Percentiles rank a stretch among this genome's conserved stretches.
These are phyloP conservation scores for Atethmia centrago DNA, from an alignment of 2,888 invertebrate genomes.

Conservation along the genomic window DNA sequence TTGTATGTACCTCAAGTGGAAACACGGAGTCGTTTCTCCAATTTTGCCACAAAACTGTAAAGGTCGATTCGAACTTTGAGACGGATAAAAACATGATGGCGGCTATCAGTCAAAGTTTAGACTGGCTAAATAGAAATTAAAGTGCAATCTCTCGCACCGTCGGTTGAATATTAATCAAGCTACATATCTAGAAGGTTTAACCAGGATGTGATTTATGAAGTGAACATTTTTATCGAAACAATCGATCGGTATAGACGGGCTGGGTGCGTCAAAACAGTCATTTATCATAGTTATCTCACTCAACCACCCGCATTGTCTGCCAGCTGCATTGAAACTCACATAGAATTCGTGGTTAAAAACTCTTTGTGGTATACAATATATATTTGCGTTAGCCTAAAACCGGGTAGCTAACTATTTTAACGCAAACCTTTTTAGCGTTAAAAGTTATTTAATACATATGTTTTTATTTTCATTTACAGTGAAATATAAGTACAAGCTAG, in stretches of 20 bases:
- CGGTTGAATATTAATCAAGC: slow-evolving; percentile 52
- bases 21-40: slow-evolving; percentile 20
- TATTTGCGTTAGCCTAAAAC: neutral
- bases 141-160: slow-evolving; percentile 19
- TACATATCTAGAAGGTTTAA: slow-evolving; percentile 43
- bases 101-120: slow-evolving; percentile 16
- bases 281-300: slow-evolving; percentile 85
- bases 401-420: neutral
- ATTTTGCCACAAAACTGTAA: slow-evolving; percentile 42
- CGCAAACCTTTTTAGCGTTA: neutral
- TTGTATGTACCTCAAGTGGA: slow-evolving; percentile 33
- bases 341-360: slow-evolving; percentile 54
- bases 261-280: slow-evolving; percentile 81
- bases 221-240: slow-evolving; percentile 81
- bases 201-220: slow-evolving; percentile 64
- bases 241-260: slow-evolving; percentile 76
- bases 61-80: slow-evolving; percentile 27
- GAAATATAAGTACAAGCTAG: no score
- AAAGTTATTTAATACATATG: neutral
- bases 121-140: slow-evolving; percentile 28
- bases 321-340: slow-evolving; percentile 69
- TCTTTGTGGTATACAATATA: slow-evolving; percentile 4
- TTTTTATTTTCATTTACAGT: neutral
- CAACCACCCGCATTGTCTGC: slow-evolving; percentile 78
- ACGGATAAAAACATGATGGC: slow-evolving; percentile 25